Evolutionary conservation across 1,140 invertebrate species (phyloP), one percentile per base, ranked within the genome.

Genomic region (Coelopa frigida): DNA sequence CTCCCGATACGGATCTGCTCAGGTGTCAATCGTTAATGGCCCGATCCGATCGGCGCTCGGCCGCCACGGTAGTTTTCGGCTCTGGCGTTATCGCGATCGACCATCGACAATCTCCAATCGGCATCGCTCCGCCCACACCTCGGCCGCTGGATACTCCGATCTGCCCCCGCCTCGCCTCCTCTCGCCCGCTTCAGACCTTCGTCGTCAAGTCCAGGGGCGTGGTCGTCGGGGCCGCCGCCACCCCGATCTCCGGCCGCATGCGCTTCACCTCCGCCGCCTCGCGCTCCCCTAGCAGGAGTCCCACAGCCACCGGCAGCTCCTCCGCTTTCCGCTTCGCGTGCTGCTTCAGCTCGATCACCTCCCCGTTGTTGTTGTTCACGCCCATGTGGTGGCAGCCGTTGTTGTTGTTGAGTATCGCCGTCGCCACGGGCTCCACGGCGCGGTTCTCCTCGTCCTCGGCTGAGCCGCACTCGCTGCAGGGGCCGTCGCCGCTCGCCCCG

Each of bases 141-240:
- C n/a, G n/a, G n/a, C n/a, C n/a, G n/a, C n/a, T n/a, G n/a, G n/a
- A n/a, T n/a, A n/a, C n/a, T n/a, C n/a, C n/a, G n/a, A n/a, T n/a
- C n/a, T n/a, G n/a, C n/a, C n/a, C n/a, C n/a, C n/a, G n/a, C n/a
- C n/a, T n/a, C n/a, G n/a, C n/a, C n/a, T n/a, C n/a, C n/a, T n/a
- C n/a, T n/a, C n/a, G n/a, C n/a, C n/a, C n/a, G n/a, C 11, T 11
- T 42, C 18, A 51, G 48, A 75, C 72, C 72, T 77, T 78, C 49
- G 75, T 78, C 33, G 82, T 85, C 33, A 85, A 72, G 61, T 86
- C 83, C 32, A 86, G 65, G 5, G 83, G 82, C 26, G 75, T 66
- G 2, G 74, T 57, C 32, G 68, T 41, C 59, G 59, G 35, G 36
- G 45, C 50, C 70, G 72, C 32, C n/a, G n/a, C n/a, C n/a, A n/a